Evolutionary conservation across 2,113 vertebrate species (phyloP).

Genomic region (Mus musculus): DNA sequence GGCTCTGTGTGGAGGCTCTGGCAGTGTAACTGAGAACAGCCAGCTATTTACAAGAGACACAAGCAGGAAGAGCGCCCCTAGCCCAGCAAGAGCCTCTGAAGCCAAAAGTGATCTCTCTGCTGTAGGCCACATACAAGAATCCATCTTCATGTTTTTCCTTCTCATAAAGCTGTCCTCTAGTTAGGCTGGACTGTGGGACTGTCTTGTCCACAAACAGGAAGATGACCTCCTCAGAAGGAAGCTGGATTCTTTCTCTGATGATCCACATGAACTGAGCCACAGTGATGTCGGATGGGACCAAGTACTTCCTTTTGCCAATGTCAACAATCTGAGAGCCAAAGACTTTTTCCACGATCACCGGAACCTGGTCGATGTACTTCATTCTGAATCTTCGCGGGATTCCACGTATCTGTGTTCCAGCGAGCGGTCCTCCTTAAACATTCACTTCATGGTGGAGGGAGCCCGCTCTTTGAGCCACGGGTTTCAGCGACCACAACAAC

Average conservation of each 20-base stretch:
- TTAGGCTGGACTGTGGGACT: slow-evolving; percentile 98
- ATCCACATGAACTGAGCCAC: slow-evolving; percentile 99
- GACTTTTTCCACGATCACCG: slow-evolving; percentile 99
- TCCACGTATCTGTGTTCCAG: slow-evolving; percentile 98
- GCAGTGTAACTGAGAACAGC: slow-evolving; percentile 84
- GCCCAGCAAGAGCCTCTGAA: slow-evolving; percentile 85
- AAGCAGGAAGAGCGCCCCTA: slow-evolving; percentile 78
- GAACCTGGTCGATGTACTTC: slow-evolving; percentile 97
- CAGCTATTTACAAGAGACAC: slow-evolving; percentile 89
- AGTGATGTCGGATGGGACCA: slow-evolving; percentile 98
- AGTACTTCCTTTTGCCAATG: slow-evolving; percentile 98
- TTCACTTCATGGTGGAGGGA: slow-evolving; percentile 95
- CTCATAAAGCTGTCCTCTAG: slow-evolving; percentile 98
- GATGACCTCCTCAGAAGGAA: slow-evolving; percentile 99
- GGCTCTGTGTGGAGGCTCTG: slow-evolving; percentile 80
- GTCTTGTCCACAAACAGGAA: slow-evolving; percentile 99
- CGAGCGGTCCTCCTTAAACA: slow-evolving; percentile 99
- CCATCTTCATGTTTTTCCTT: slow-evolving; percentile 98
- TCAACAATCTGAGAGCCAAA: slow-evolving; percentile 98
- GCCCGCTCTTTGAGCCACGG: slow-evolving; percentile 78
- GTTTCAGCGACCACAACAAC: slow-evolving; percentile 78
- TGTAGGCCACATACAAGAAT: slow-evolving; percentile 98
- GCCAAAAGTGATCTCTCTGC: slow-evolving; percentile 98
- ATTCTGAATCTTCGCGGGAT: slow-evolving; percentile 96
- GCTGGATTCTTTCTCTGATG: slow-evolving; percentile 98